Conservation (phyloP, 2,113 vertebrate genomes). For the Echinops telfairi region DNA sequence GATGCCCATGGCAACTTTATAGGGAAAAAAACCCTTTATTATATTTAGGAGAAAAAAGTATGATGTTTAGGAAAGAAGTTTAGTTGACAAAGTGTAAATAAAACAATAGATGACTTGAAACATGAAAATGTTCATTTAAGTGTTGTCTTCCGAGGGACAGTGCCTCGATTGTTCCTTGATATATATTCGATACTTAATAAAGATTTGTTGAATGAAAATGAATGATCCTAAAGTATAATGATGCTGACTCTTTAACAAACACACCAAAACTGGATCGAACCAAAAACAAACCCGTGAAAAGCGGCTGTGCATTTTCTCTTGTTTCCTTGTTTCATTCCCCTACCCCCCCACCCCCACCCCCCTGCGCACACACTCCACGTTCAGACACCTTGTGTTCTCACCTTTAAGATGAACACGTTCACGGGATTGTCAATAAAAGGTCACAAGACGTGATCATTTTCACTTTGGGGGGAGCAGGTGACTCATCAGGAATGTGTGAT, state of each 20-base stretch:
- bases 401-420: neutral
- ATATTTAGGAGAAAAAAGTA: neutral
- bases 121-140: neutral
- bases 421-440: neutral
- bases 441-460: neutral
- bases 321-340: neutral
- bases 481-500: neutral
- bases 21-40: neutral
- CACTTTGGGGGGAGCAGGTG: neutral
- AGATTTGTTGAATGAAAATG: neutral
- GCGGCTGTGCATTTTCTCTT: conserved; percentile 16
- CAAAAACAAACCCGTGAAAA: neutral
- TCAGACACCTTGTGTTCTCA: neutral
- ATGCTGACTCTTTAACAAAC: neutral
- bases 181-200: neutral
- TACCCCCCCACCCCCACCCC: neutral
- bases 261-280: no score
- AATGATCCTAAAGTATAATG: neutral
- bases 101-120: neutral
- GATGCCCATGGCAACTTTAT: conserved; percentile 2
- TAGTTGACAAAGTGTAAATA: neutral
- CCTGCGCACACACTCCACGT: neutral
- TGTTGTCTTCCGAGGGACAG: neutral
- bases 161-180: neutral
- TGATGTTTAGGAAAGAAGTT: neutral